Evolutionary conservation across 2,797 vertebrate species (phyloP), one percentile per base, ranked within the genome.

Genomic region (Telmatherina bonti): DNA sequence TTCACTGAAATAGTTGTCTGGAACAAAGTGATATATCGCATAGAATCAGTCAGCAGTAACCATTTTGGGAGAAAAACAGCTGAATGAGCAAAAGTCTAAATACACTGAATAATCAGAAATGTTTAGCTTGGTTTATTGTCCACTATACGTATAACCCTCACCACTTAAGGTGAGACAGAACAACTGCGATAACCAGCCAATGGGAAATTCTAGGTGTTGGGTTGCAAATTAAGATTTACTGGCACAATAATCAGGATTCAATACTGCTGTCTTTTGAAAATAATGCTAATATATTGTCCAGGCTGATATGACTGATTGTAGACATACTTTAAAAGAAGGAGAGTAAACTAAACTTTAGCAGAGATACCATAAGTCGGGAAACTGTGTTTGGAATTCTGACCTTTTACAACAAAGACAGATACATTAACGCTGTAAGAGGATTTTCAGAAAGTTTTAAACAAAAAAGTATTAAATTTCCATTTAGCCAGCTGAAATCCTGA

Each of bases 1-100:
- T 49, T 51, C 47, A 62, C 26, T 67, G 16, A 38, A 65, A 55
- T 31, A 62, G 36, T 7, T n/a, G 62, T 33, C 12, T 49, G 2
- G 3, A 63, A 26, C 16, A 38, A 18, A 43, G 15, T n/a, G 15
- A n/a, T n/a, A 16, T 29, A 20, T 24, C 38, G 2, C 5, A 30
- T 27, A 62, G 59, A 2, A 18, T 35, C 29, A 43, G 15, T 56
- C 30, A 45, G 26, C 26, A 52, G 49, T 9, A 33, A 24, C 26
- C 8, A 52, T 58, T 26, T 24, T 24, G n/a, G 26, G 16, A 47
- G 26, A 60, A 54, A 47, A 47, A 55, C 0, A 5, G 33, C 43
- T 33, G 18, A 58, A 53, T 47, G 55, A 47, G 43, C 27, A 63
- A 62, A 43, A 26, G 33, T 1, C 26, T n/a, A n/a, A 55, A 56